Base-by-base conservation (phyloP, 2,888 invertebrate genomes). In the Hirtodrosophila confusa region DNA sequence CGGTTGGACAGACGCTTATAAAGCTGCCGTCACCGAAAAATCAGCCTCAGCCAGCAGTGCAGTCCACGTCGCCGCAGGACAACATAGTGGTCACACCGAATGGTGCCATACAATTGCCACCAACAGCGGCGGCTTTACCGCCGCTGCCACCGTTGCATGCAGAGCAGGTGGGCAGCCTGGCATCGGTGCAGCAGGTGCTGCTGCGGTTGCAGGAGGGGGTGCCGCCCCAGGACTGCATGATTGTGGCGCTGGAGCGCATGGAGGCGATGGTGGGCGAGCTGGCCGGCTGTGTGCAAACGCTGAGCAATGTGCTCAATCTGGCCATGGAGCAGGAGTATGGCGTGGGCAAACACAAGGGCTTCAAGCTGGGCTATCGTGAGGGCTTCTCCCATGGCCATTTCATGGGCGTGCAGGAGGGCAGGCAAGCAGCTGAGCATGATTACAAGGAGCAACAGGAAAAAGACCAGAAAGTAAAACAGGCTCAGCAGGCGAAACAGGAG, bases 251-350 rank as follows among this genome's bases (percentile, higher is more conserved):
- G 23, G 53, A 61, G 29, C 45, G 48, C 3, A 45, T 71, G 47
- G 61, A 67, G 31, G 8, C 44, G 6, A n/a, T 75, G n/a, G 27
- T 69, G 35, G 41, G 41, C 4, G 82, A 80, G 9, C 47, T 82
- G 1, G 51, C 68, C 7, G 60, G 57, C 17, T 78, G 73, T 29
- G 55, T 84, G 7, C 63, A 66, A 10, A 41, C 70, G n/a, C 47
- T 82, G 29, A 62, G 73, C 56, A 82, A 84, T 37, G 69, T 80
- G 10, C 68, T 84, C 3, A 79, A 82, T 9, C 60, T 82, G 27
- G 47, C 80, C 39, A 73, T 82, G 84, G 84, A 82, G 17, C 82
- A 82, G 51, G 82, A 82, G 37, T 73, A 73, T 23, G 56, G 54
- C 0, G 80, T 82, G 40, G 82, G 82, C 37, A 43, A 29, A 39